Evolutionary conservation across 2,797 vertebrate species (phyloP).

Genomic region (Melanotaenia trifasciata): DNA sequence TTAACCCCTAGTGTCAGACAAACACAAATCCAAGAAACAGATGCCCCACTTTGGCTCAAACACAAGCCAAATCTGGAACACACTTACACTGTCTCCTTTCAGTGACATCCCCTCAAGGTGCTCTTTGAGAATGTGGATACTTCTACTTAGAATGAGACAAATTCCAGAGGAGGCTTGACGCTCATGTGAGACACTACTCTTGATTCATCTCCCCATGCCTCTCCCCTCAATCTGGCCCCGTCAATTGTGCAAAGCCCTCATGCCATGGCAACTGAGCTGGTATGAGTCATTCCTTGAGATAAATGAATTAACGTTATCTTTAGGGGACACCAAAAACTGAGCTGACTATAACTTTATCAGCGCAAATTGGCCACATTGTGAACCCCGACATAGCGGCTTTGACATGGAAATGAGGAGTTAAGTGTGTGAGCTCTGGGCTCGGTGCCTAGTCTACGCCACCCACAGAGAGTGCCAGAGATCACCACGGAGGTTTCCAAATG

Average conservation of each 20-base stretch:
- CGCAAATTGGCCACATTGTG: slow-evolving; percentile 85
- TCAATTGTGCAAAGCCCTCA: slow-evolving; percentile 65
- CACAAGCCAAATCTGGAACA: slow-evolving; percentile 64
- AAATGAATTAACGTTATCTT: slow-evolving; percentile 83
- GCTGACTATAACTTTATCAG: slow-evolving; percentile 85
- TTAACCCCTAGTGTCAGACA: slow-evolving; percentile 60
- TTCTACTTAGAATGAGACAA: slow-evolving; percentile 73
- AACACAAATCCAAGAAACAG: slow-evolving; percentile 66
- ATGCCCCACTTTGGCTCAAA: slow-evolving; percentile 53
- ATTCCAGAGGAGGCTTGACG: slow-evolving; percentile 76
- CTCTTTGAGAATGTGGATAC: slow-evolving; percentile 73
- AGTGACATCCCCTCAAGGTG: slow-evolving; percentile 74
- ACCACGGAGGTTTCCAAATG: slow-evolving; percentile 77
- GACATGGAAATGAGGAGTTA: slow-evolving; percentile 87
- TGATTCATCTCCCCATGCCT: slow-evolving; percentile 72
- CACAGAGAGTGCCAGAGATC: slow-evolving; percentile 82
- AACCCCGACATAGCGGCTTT: slow-evolving; percentile 76
- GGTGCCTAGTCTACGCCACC: slow-evolving; percentile 80
- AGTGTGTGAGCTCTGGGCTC: slow-evolving; percentile 83
- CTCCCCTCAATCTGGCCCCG: slow-evolving; percentile 57
- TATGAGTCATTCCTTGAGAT: slow-evolving; percentile 82
- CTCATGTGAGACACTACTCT: slow-evolving; percentile 76
- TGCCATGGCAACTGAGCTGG: slow-evolving; percentile 81
- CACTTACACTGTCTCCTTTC: slow-evolving; percentile 69
- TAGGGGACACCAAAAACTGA: slow-evolving; percentile 73